phyloP scores from a whole-genome alignment of 2,797 vertebrate genomes.

The Oryzias dopingdopingensis region DNA sequence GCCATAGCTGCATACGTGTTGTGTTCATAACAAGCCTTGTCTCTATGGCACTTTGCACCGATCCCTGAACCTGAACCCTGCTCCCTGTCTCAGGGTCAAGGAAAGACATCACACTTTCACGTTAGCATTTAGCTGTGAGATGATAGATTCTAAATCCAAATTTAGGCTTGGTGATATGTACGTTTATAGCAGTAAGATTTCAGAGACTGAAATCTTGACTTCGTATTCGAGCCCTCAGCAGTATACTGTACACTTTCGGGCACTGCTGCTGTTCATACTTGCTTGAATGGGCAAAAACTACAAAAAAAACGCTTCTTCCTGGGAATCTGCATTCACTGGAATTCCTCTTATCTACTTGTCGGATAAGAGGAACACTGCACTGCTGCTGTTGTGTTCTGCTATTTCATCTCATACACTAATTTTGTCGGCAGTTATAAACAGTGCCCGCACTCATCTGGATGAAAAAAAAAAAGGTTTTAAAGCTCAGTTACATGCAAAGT shows the following conservation, averaged over 20 bases:
- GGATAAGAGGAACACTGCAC: conserved; percentile 54
- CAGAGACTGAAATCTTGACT: conserved; percentile 5
- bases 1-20: conserved; percentile 69
- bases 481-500: conserved; percentile 4
- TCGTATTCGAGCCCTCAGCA: conserved; percentile 20
- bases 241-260: conserved; percentile 8
- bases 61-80: conserved; percentile 13
- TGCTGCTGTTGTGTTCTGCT: conserved; percentile 48
- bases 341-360: conserved; percentile 56
- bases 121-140: conserved; percentile 48
- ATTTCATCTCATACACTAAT: conserved; percentile 23
- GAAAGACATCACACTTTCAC: conserved; percentile 69
- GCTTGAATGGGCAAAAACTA: conserved; percentile 52
- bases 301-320: conserved; percentile 25
- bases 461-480: neutral
- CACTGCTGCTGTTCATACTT: conserved; percentile 32
- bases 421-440: conserved; percentile 7
- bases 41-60: conserved; percentile 48
- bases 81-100: conserved; percentile 38
- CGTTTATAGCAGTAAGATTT: conserved; percentile 2
- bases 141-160: conserved; percentile 52
- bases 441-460: conserved; percentile 3
- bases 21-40: conserved; percentile 70
- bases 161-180: conserved; percentile 25
- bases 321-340: conserved; percentile 51